These are phyloP conservation scores for Drosophila kuntzei DNA, from an alignment of 2,888 invertebrate genomes.

Conservation along the genomic window DNA sequence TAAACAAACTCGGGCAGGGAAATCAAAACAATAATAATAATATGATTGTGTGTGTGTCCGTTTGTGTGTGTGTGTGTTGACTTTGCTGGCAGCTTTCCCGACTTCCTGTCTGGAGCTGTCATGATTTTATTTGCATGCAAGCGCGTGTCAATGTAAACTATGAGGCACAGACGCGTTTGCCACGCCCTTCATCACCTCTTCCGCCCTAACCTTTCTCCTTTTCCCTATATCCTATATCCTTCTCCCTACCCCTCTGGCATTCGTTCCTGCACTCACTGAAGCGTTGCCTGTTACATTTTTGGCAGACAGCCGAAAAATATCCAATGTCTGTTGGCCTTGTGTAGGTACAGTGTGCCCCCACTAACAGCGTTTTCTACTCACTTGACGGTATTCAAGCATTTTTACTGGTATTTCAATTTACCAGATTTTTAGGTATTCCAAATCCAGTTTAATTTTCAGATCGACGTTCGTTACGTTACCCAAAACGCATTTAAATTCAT, in stretches of 20 bases:
- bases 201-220: not conserved
- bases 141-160: conserved; percentile 65
- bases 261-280: conserved; percentile 44
- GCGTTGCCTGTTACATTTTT: conserved; percentile 68
- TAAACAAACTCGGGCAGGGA: conserved; percentile 52
- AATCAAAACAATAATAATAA: conserved; percentile 67
- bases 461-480: not conserved
- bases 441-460: conserved; percentile 14
- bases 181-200: not conserved
- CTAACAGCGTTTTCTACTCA: not conserved
- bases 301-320: conserved; percentile 63
- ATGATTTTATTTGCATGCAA: conserved; percentile 66
- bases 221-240: not conserved
- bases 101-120: conserved; percentile 61
- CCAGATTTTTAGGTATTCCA: conserved; percentile 43
- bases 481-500: conserved; percentile 58
- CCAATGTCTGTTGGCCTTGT: conserved; percentile 59
- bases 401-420: conserved; percentile 23
- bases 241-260: not conserved
- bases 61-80: conserved; percentile 6
- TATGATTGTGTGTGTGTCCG: conserved; percentile 14
- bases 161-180: conserved; percentile 49
- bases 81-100: conserved; percentile 36
- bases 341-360: conserved; percentile 9
- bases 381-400: conserved; percentile 13